Conservation (phyloP, 2,113 vertebrate genomes). For the Isurus oxyrinchus region DNA sequence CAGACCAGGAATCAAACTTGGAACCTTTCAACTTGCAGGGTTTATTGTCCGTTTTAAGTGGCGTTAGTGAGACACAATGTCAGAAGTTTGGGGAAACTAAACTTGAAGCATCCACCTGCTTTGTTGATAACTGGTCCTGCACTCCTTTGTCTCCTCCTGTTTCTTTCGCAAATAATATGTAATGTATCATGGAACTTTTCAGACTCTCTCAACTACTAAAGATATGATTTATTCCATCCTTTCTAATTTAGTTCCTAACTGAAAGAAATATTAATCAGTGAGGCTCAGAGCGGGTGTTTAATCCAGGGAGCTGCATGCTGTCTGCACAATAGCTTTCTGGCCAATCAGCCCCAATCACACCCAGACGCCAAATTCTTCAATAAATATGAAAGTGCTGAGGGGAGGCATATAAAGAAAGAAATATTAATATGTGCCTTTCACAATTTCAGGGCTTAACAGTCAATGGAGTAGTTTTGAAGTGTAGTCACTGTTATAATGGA, state of each 20-base stretch:
- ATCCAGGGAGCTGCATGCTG: neutral
- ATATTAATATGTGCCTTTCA: neutral
- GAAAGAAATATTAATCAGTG: neutral
- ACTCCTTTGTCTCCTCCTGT: neutral
- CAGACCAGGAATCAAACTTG: neutral
- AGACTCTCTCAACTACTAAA: neutral
- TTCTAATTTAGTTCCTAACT: neutral
- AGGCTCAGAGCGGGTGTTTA: neutral
- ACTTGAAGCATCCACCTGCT: neutral
- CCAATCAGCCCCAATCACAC: neutral
- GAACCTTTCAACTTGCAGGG: neutral
- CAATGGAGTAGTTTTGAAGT: neutral
- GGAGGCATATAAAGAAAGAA: neutral
- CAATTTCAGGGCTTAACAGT: too few relatives aligned
- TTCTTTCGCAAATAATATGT: neutral
- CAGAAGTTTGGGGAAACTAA: neutral
- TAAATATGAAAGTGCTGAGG: neutral
- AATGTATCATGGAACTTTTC: neutral
- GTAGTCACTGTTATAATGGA: neutral
- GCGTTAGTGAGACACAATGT: too few relatives aligned
- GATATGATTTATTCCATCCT: neutral
- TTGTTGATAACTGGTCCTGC: neutral
- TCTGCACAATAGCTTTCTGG: neutral
- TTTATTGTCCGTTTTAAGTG: neutral
- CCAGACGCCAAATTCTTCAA: neutral